Percentiles rank a stretch among this genome's conserved stretches.
These are phyloP conservation scores for Polymixis flavicincta DNA, from an alignment of 2,888 invertebrate genomes.

Conservation along the genomic window DNA sequence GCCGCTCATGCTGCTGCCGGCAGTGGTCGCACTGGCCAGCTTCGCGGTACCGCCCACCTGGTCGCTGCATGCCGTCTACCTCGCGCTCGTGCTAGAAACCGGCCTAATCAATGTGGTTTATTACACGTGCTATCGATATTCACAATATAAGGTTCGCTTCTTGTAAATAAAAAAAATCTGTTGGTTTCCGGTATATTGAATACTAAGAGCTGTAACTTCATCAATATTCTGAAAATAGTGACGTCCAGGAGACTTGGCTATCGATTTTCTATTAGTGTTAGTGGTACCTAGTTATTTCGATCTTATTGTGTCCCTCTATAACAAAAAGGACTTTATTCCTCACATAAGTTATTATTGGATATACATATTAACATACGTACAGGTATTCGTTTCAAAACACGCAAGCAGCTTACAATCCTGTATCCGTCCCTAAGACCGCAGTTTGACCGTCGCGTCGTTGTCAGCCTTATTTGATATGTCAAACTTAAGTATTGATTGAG, in stretches of 20 bases:
- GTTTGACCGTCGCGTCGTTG: background rate
- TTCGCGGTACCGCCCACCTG: constrained; percentile 82
- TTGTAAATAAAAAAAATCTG: background rate
- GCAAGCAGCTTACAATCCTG: background rate
- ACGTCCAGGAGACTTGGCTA: background rate
- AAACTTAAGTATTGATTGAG: background rate
- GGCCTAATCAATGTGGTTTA: constrained; percentile 82
- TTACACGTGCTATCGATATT: constrained; percentile 80
- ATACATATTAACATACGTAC: background rate
- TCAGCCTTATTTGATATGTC: background rate
- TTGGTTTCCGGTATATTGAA: background rate
- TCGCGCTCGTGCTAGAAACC: constrained; percentile 81
- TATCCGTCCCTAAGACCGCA: background rate
- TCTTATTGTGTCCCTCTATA: background rate
- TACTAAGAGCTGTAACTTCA: background rate
- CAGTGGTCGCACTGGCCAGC: constrained; percentile 81
- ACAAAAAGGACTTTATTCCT: background rate
- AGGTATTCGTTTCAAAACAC: background rate
- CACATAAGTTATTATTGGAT: background rate
- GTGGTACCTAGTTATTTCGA: background rate
- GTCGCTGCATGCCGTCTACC: constrained; percentile 81
- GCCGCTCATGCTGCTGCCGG: constrained; percentile 85
- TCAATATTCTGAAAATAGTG: background rate
- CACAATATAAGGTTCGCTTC: constrained; percentile 79
- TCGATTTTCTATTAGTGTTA: background rate